Percentiles rank a stretch among this genome's conserved stretches.
Evolutionary conservation across 1,140 invertebrate genomes (phyloP).

Genomic region (Sipha flava): DNA sequence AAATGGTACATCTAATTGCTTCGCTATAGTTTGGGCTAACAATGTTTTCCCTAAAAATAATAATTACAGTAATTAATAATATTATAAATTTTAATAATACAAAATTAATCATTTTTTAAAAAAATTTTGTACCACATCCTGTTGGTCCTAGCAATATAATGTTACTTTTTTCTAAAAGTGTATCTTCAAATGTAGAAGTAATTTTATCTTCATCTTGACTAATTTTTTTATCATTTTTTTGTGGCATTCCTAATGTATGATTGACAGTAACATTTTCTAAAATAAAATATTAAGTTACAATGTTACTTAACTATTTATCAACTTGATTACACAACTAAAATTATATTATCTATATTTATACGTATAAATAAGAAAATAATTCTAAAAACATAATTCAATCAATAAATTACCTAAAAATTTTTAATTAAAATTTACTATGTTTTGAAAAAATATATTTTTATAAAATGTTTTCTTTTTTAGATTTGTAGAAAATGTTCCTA

Average conservation of each 20-base stretch:
- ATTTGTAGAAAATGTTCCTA: too few relatives aligned
- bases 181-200: conserved; percentile 47
- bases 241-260: conserved; percentile 4
- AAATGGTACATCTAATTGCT: conserved; percentile 93
- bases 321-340: too few relatives aligned
- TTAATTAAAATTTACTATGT: too few relatives aligned
- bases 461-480: too few relatives aligned
- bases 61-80: not conserved
- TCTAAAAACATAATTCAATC: too few relatives aligned
- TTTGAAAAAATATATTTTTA: too few relatives aligned
- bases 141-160: conserved; percentile 94
- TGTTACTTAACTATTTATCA: too few relatives aligned
- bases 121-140: conserved; percentile 63
- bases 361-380: too few relatives aligned
- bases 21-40: conserved; percentile 93
- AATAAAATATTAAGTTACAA: not conserved
- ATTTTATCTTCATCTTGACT: conserved; percentile 40
- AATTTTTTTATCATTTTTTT: not conserved
- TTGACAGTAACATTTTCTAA: not conserved
- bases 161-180: conserved; percentile 91
- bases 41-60: conserved; percentile 77
- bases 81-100: not conserved
- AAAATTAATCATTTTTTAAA: not conserved
- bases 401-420: too few relatives aligned
- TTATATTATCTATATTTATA: too few relatives aligned